phyloP scores from a whole-genome alignment of 2,888 invertebrate genomes.

The Koerneria pararmatus region DNA sequence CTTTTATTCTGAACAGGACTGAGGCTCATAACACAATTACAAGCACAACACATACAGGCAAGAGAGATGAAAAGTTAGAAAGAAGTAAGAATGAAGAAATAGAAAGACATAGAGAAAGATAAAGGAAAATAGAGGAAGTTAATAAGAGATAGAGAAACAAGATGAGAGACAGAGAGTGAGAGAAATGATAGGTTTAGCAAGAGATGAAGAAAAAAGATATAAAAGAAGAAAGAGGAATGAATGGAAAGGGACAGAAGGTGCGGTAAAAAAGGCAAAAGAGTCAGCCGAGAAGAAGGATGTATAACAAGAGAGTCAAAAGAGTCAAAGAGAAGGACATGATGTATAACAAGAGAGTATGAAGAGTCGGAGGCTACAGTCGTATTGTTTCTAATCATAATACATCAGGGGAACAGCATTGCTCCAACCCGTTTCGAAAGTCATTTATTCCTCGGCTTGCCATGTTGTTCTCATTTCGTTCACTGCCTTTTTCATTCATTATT shows the following conservation, averaged over 20 bases:
- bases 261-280: background rate
- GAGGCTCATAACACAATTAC: too few relatives aligned
- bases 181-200: background rate
- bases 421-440: background rate
- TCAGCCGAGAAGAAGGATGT: background rate
- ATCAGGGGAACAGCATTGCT: too few relatives aligned
- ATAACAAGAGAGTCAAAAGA: slow-evolving; percentile 63
- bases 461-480: background rate
- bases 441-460: background rate
- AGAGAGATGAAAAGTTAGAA: background rate
- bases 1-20: too few relatives aligned
- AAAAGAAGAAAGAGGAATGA: background rate
- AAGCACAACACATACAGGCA: too few relatives aligned
- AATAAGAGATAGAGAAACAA: background rate
- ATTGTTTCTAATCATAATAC: too few relatives aligned
- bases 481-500: slow-evolving; percentile 13
- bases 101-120: background rate
- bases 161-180: background rate
- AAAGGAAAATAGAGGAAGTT: slow-evolving; percentile 11
- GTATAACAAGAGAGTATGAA: background rate
- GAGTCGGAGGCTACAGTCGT: too few relatives aligned
- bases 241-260: background rate
- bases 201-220: background rate
- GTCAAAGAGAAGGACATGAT: too few relatives aligned
- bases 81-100: background rate